A percentile compares a stretch with the other conserved stretches of the same genome.
Conservation (phyloP, 2,888 invertebrate genomes). For the Parelbella ahira region DNA sequence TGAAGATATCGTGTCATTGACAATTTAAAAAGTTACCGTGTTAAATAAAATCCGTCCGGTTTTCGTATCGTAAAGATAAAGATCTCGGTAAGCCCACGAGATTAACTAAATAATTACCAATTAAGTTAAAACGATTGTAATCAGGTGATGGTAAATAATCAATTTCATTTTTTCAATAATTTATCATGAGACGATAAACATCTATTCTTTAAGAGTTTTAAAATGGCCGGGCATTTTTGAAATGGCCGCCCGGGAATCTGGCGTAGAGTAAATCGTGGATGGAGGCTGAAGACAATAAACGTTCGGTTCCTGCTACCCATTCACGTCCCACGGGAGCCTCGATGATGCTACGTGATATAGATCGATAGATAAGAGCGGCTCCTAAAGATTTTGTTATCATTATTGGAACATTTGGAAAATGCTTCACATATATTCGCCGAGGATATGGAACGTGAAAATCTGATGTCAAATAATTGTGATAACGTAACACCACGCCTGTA, state of each 20-base stretch:
- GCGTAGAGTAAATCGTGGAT: conserved; percentile 40
- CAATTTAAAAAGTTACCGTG: not conserved
- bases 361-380: no score
- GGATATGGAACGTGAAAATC: no score
- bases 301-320: no score
- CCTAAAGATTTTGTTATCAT: no score
- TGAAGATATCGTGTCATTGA: not conserved
- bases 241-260: conserved; percentile 53
- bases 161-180: conserved; percentile 70
- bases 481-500: no score
- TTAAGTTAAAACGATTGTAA: conserved; percentile 59
- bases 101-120: conserved; percentile 61
- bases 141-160: conserved; percentile 60
- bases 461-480: no score
- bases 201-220: conserved; percentile 48
- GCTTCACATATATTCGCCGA: no score
- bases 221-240: conserved; percentile 57
- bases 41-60: not conserved
- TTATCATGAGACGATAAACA: conserved; percentile 63
- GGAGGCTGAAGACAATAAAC: no score
- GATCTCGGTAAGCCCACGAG: conserved; percentile 37
- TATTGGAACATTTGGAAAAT: no score
- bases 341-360: no score
- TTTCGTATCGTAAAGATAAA: conserved; percentile 32
- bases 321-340: no score